phyloP scores from a whole-genome alignment of 2,797 vertebrate species.

The Benthosema pterotum region DNA sequence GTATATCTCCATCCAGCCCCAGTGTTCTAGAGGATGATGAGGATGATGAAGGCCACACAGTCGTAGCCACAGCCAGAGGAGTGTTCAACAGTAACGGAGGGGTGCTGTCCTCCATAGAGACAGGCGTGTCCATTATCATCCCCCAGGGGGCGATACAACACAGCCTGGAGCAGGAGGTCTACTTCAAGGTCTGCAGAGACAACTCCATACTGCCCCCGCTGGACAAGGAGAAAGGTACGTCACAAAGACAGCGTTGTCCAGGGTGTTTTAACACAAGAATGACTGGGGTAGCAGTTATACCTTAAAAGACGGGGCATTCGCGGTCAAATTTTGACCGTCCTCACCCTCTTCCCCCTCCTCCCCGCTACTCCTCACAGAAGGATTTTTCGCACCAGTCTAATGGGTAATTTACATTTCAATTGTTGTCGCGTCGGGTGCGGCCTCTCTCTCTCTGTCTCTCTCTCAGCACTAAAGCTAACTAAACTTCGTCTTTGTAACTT shows the following conservation, averaged over 20 bases:
- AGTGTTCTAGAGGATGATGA: conserved; percentile 94
- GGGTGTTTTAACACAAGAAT: too few relatives aligned
- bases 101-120: conserved; percentile 97
- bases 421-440: too few relatives aligned
- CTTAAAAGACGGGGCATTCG: too few relatives aligned
- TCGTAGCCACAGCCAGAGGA: conserved; percentile 95
- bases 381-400: too few relatives aligned
- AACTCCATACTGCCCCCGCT: conserved; percentile 98
- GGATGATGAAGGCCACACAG: conserved; percentile 96
- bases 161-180: conserved; percentile 97
- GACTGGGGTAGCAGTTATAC: too few relatives aligned
- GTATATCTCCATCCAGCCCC: conserved; percentile 78
- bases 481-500: too few relatives aligned
- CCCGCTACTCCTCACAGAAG: too few relatives aligned
- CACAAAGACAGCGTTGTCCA: not conserved
- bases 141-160: conserved; percentile 98
- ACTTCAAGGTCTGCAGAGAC: conserved; percentile 99
- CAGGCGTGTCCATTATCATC: conserved; percentile 98
- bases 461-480: too few relatives aligned
- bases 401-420: too few relatives aligned
- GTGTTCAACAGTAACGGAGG: conserved; percentile 97
- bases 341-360: too few relatives aligned
- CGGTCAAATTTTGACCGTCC: too few relatives aligned
- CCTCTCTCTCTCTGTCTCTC: too few relatives aligned
- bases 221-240: conserved; percentile 98